A percentile compares a stretch with the other conserved stretches of the same genome.
These are phyloP conservation scores for Sturnira hondurensis DNA, from an alignment of 2,113 vertebrate genomes.

Conservation along the genomic window DNA sequence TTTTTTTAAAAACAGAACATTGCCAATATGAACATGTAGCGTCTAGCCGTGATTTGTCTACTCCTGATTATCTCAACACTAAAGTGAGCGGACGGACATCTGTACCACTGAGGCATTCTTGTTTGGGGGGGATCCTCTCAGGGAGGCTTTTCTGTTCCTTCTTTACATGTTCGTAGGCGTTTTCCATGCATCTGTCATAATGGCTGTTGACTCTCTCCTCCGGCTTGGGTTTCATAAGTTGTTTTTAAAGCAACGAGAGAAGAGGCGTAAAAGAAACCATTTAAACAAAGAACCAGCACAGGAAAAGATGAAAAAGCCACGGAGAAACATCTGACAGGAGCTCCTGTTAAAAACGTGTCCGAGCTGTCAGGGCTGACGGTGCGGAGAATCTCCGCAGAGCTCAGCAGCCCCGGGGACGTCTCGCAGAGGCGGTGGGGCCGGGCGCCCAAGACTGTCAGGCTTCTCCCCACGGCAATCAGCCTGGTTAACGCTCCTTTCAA, in stretches of 20 bases:
- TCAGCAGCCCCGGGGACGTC: not conserved
- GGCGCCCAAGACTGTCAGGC: not conserved
- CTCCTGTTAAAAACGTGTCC: slow-evolving; percentile 24
- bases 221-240: not conserved
- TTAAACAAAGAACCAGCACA: slow-evolving; percentile 42
- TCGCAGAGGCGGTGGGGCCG: not conserved
- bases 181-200: not conserved
- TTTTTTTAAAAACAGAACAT: not conserved
- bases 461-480: not conserved
- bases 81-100: not conserved
- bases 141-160: not conserved
- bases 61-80: not conserved
- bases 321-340: slow-evolving; percentile 57
- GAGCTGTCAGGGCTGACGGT: slow-evolving; percentile 48
- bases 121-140: not conserved
- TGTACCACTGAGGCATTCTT: not conserved
- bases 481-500: not conserved
- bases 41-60: not conserved
- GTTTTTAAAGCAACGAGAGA: not conserved
- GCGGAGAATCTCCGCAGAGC: not conserved
- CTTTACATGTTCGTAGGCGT: fast-evolving
- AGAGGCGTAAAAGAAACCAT: not conserved
- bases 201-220: not conserved
- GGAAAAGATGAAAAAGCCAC: slow-evolving; percentile 32
- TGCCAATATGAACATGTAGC: not conserved